Conservation (phyloP, 2,113 vertebrate species). For the Salvelinus alpinus region DNA sequence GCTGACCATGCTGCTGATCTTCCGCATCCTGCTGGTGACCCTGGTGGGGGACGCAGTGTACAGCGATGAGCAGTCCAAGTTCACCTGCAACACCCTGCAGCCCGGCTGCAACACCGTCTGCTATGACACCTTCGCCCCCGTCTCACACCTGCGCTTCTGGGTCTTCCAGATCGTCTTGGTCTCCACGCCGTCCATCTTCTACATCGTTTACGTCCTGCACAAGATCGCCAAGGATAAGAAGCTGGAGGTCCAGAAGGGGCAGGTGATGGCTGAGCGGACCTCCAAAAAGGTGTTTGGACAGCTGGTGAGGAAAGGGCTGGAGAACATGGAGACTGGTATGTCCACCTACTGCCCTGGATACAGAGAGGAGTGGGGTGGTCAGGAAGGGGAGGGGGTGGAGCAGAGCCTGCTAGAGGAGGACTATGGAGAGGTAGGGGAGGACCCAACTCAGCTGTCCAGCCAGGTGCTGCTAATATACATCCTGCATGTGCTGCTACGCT, state of each 20-base stretch:
- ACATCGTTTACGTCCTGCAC: conserved; percentile 69
- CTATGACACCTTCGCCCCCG: conserved; percentile 67
- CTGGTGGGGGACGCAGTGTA: conserved; percentile 70
- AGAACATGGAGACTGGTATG: conserved; percentile 15
- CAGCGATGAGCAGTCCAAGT: conserved; percentile 72
- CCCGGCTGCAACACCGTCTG: conserved; percentile 72
- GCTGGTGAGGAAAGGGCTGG: conserved; percentile 9
- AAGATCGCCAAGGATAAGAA: conserved; percentile 73
- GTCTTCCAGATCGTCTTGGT: conserved; percentile 75
- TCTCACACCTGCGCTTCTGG: conserved; percentile 71
- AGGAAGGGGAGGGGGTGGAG: conserved; percentile 32
- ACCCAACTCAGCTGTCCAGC: conserved; percentile 54
- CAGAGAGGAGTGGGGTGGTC: conserved; percentile 38
- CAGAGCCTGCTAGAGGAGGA: conserved; percentile 49
- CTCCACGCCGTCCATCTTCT: conserved; percentile 73
- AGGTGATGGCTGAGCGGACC: conserved; percentile 26
- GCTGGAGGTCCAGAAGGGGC: conserved; percentile 40
- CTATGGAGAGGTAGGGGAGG: conserved; percentile 42
- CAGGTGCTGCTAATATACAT: conserved; percentile 64
- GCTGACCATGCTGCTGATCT: conserved; percentile 75
- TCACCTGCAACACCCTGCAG: conserved; percentile 72
- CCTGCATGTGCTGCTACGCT: conserved; percentile 54
- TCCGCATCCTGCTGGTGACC: conserved; percentile 72
- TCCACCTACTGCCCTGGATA: conserved; percentile 30
- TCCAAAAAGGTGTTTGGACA: not conserved